A percentile compares a stretch with the other conserved stretches of the same genome.
Evolutionary conservation across 2,888 invertebrate genomes (phyloP).

Genomic region (Limnephilus auricula): DNA sequence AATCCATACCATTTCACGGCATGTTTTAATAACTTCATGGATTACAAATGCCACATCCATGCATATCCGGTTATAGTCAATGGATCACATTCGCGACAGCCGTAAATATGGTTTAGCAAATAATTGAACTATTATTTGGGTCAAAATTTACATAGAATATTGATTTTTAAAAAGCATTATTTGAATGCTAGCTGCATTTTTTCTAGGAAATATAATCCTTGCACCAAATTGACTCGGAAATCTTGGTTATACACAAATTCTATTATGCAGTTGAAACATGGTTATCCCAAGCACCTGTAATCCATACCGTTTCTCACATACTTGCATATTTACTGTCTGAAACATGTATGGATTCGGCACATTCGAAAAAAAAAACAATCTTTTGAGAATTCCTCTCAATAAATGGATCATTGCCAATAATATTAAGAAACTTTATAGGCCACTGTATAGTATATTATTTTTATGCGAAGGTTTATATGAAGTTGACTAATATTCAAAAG

Average conservation of each 20-base stretch:
- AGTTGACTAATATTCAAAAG: too few relatives aligned
- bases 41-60: too few relatives aligned
- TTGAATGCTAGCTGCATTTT: neutral
- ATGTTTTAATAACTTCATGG: too few relatives aligned
- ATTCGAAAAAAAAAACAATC: neutral
- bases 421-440: neutral
- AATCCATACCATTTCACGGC: too few relatives aligned
- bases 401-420: neutral
- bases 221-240: neutral
- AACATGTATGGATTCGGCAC: neutral
- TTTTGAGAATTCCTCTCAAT: neutral
- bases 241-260: neutral
- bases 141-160: neutral
- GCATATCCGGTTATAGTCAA: too few relatives aligned
- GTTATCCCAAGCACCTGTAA: neutral
- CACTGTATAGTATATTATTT: too few relatives aligned
- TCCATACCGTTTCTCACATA: neutral
- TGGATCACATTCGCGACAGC: too few relatives aligned
- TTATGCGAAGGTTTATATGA: too few relatives aligned
- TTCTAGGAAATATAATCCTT: neutral
- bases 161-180: neutral
- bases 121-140: neutral
- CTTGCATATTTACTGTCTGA: neutral
- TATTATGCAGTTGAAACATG: neutral
- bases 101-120: neutral